Conservation (phyloP, 2,113 vertebrate genomes). For the Desmodus rotundus region DNA sequence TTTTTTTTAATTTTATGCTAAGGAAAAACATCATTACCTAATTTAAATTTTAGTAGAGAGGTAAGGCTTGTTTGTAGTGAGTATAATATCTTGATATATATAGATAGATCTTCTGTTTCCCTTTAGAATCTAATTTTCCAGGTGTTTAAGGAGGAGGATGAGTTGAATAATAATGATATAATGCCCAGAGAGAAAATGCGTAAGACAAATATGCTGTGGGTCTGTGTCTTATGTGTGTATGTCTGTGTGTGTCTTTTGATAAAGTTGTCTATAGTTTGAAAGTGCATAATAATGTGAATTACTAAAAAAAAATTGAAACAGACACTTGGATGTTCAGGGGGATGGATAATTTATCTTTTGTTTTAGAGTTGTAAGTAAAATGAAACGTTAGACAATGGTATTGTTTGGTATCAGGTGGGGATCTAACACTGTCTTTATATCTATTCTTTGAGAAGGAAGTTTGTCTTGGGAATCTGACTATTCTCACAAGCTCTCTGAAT, state of each 20-base stretch:
- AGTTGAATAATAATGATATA: constrained; percentile 30
- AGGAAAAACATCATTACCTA: not conserved
- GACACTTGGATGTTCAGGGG: not conserved
- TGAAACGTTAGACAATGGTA: not conserved
- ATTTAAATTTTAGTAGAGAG: constrained; percentile 43
- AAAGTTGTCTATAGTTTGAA: not conserved
- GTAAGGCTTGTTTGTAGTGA: constrained; percentile 2
- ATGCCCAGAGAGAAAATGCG: not conserved
- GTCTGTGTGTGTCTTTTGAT: not conserved
- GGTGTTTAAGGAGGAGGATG: constrained; percentile 14
- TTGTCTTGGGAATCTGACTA: not conserved
- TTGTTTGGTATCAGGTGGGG: not conserved
- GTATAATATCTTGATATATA: constrained; percentile 24
- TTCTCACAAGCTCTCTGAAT: not conserved
- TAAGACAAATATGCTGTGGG: not conserved
- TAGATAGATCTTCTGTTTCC: constrained; percentile 2
- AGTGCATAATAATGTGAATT: not conserved
- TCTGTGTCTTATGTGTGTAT: not conserved
- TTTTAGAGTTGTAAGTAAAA: not conserved
- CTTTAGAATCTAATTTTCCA: constrained; percentile 2
- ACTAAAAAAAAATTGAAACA: not conserved
- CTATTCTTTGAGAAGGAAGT: not conserved
- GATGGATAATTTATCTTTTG: not conserved
- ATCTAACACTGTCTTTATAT: not conserved
- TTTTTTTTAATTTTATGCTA: not conserved